Evolutionary conservation across 2,797 vertebrate species (phyloP).

Genomic region (Echiichthys vipera): DNA sequence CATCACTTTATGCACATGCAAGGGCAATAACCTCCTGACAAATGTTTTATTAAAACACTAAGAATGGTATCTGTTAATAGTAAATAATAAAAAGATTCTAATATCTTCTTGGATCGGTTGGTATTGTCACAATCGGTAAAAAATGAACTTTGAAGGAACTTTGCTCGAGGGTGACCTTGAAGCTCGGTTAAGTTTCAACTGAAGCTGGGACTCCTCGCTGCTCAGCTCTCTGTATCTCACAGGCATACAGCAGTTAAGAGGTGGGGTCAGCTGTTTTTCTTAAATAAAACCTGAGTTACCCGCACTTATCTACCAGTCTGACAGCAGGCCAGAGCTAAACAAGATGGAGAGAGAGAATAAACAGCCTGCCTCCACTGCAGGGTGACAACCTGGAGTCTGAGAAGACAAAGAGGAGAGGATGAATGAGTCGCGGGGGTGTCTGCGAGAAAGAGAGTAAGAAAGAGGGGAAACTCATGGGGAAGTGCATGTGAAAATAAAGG

Average conservation of each 20-base stretch:
- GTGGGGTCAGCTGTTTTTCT: conserved; percentile 39
- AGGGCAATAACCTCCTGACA: background rate
- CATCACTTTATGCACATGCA: background rate
- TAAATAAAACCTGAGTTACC: conserved; percentile 71
- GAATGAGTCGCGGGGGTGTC: conserved; percentile 55
- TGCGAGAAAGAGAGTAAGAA: conserved; percentile 18
- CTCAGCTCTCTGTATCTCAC: conserved; percentile 26
- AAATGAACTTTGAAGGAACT: background rate
- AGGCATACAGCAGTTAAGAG: conserved; percentile 8
- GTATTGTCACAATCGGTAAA: background rate
- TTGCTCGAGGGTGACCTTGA: background rate
- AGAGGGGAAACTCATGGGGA: background rate
- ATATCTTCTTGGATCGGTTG: background rate
- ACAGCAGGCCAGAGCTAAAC: conserved; percentile 72
- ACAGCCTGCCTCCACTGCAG: conserved; percentile 64
- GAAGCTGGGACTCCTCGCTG: background rate
- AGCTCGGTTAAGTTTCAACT: background rate
- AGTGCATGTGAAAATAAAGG: background rate
- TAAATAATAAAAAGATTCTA: no score
- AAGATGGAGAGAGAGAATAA: conserved; percentile 80
- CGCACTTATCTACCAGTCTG: conserved; percentile 64
- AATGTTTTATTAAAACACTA: background rate
- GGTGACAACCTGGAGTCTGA: conserved; percentile 58
- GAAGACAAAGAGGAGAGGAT: conserved; percentile 69
- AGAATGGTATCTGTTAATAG: background rate